A percentile compares a stretch with the other conserved stretches of the same genome.
Evolutionary conservation across 2,113 vertebrate species (phyloP).

Genomic region (Brachypodius melanocephalos): DNA sequence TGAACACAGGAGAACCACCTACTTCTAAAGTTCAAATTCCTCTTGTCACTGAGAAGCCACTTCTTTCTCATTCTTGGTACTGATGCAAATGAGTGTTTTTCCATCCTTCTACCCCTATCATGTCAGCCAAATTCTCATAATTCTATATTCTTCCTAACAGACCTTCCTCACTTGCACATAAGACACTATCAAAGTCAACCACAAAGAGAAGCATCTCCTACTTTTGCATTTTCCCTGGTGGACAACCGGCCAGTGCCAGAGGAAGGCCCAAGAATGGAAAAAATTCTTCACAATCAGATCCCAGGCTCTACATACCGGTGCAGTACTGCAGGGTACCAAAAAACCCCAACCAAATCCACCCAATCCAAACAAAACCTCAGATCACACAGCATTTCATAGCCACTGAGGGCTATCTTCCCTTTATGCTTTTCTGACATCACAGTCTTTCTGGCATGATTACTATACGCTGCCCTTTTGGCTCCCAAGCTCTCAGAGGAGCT

Average conservation of each 20-base stretch:
- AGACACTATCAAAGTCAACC: neutral
- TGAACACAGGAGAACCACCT: neutral
- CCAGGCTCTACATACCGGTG: neutral
- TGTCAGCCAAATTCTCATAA: neutral
- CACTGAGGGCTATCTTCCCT: neutral
- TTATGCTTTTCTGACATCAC: fast-evolving
- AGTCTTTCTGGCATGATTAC: neutral
- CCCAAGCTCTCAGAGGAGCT: neutral
- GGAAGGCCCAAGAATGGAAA: neutral
- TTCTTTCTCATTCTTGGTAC: neutral
- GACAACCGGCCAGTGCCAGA: neutral
- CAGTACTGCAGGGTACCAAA: neutral
- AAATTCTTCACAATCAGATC: neutral
- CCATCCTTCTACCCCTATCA: neutral
- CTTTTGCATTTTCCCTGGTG: neutral
- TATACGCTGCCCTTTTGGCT: neutral
- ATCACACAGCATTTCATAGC: neutral
- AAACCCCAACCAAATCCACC: neutral
- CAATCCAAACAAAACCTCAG: neutral
- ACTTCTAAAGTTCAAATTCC: neutral
- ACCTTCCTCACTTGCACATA: neutral
- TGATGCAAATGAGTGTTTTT: neutral
- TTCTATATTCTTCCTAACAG: neutral
- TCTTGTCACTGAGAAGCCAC: neutral
- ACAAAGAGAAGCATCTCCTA: neutral